These are phyloP conservation scores for Sesamia inferens DNA, from an alignment of 2,888 invertebrate species.

Conservation along the genomic window DNA sequence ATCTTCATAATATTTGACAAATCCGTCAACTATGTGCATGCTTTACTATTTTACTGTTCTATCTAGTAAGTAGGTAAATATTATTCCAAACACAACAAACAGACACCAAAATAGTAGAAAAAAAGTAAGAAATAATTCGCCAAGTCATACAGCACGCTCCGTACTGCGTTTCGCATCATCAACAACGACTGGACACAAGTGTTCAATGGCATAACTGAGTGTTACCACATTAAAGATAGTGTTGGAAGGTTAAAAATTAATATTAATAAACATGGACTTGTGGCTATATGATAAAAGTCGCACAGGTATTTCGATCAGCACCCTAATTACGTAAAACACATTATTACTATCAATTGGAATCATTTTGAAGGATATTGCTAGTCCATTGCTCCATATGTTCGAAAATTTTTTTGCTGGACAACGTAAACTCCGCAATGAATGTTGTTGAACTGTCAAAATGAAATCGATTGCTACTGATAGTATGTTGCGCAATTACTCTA, in stretches of 20 bases:
- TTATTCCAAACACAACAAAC: slow-evolving; percentile 20
- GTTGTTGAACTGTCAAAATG: too few species aligned
- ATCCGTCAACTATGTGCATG: neutral
- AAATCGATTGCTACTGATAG: too few species aligned
- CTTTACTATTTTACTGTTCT: neutral
- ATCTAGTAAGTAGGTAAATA: neutral
- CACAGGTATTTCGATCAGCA: too few species aligned
- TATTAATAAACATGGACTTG: neutral
- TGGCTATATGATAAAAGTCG: too few species aligned
- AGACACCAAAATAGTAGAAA: slow-evolving; percentile 26
- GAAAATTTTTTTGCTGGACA: too few species aligned
- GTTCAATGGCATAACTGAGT: slow-evolving; percentile 31
- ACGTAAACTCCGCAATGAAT: too few species aligned
- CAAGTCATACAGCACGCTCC: slow-evolving; percentile 59
- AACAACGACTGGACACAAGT: slow-evolving; percentile 54
- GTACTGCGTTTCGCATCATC: slow-evolving; percentile 72
- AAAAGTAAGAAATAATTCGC: slow-evolving; percentile 48
- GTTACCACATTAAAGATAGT: slow-evolving; percentile 21
- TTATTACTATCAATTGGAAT: too few species aligned
- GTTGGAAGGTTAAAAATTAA: neutral
- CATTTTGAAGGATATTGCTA: too few species aligned
- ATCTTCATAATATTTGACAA: neutral
- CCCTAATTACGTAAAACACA: too few species aligned
- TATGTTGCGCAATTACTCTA: too few species aligned
- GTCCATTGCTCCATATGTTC: too few species aligned